A percentile compares a stretch with the other conserved stretches of the same genome.
Evolutionary conservation across 2,888 invertebrate genomes (phyloP).

Genomic region (Oscheius sp.): DNA sequence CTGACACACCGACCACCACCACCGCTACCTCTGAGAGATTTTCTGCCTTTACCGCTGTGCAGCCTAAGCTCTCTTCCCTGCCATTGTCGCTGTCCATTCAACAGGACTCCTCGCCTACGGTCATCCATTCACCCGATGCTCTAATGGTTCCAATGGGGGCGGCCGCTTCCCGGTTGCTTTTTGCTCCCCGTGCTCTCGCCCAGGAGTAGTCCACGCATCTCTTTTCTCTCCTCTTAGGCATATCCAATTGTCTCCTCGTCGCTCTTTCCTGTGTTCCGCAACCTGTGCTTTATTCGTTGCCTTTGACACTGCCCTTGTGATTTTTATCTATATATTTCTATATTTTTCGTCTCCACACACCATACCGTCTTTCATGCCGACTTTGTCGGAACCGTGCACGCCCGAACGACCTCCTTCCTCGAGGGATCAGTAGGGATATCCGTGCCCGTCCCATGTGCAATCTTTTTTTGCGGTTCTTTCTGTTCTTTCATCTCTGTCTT

Average conservation of each 20-base stretch:
- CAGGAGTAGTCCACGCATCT: conserved; percentile 13
- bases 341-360: conserved; percentile 18
- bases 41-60: conserved; percentile 42
- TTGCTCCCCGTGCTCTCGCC: conserved; percentile 23
- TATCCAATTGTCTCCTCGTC: conserved; percentile 36
- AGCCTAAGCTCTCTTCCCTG: conserved; percentile 41
- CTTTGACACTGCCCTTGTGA: conserved; percentile 39
- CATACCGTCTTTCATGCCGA: conserved; percentile 39
- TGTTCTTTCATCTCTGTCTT: conserved; percentile 25
- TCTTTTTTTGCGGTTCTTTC: conserved; percentile 29
- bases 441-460: conserved; percentile 31
- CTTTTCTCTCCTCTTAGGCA: conserved; percentile 16
- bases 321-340: not conserved
- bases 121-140: conserved; percentile 32
- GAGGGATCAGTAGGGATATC: conserved; percentile 19
- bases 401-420: conserved; percentile 6
- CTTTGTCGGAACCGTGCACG: conserved; percentile 36
- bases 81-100: conserved; percentile 41
- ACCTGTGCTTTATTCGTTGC: conserved; percentile 38
- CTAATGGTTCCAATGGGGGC: conserved; percentile 20
- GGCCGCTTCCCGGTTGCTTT: conserved; percentile 21
- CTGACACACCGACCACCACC: conserved; percentile 33
- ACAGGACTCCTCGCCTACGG: conserved; percentile 28
- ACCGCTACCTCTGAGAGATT: conserved; percentile 28
- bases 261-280: conserved; percentile 35